Conservation (phyloP, 2,113 vertebrate genomes). For the Brienomyrus brachyistius region DNA sequence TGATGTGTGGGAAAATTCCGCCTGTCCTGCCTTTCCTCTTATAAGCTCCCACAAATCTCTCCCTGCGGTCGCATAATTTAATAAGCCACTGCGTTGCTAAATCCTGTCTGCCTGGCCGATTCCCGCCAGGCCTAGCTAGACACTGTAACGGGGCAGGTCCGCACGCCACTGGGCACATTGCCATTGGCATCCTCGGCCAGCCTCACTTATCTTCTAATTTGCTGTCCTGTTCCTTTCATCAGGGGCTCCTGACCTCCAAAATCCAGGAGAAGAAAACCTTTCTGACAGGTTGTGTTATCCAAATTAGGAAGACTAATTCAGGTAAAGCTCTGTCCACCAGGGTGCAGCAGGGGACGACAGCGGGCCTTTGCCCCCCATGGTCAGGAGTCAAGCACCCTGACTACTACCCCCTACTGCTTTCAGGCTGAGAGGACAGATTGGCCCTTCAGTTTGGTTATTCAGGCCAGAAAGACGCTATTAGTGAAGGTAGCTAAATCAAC, state of each 20-base stretch:
- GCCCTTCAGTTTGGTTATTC: conserved; percentile 3
- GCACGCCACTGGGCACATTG: background rate
- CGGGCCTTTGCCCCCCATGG: conserved; percentile 38
- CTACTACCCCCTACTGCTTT: background rate
- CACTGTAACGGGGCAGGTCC: conserved; percentile 19
- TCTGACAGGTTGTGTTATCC: conserved; percentile 57
- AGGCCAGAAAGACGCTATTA: conserved; percentile 6
- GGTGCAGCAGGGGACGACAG: conserved; percentile 32
- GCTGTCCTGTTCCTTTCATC: conserved; percentile 31
- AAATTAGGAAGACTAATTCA: conserved; percentile 52
- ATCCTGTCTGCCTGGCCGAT: conserved; percentile 45
- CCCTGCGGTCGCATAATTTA: conserved; percentile 52
- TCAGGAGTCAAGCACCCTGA: background rate
- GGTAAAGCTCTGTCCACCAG: conserved; percentile 51
- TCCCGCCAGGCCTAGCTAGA: conserved; percentile 40
- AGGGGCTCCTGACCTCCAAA: conserved; percentile 28
- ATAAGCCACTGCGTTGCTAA: conserved; percentile 43
- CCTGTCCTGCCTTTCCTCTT: conserved; percentile 54
- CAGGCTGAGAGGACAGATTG: background rate
- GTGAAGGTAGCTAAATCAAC: background rate
- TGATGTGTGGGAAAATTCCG: conserved; percentile 66
- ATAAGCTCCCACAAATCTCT: conserved; percentile 63
- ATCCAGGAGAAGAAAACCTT: conserved; percentile 42
- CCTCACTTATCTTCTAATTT: conserved; percentile 36
- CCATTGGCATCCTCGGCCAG: background rate